Evolutionary conservation across 2,888 invertebrate genomes (phyloP), one percentile per base, ranked within the genome.

Genomic region (Hyles lineata): DNA sequence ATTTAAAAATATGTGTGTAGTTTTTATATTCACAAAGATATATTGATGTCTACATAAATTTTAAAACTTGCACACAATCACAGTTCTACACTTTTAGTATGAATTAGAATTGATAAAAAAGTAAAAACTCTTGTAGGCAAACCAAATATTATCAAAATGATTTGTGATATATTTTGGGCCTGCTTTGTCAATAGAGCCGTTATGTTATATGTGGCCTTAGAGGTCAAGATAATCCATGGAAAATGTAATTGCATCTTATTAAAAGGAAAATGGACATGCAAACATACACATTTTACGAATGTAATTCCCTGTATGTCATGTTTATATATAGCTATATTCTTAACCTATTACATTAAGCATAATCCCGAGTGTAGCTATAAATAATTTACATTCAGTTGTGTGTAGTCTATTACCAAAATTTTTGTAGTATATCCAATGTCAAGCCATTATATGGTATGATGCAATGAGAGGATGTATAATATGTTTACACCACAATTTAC

Each of bases 241-340:
- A 9, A 35, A n/a, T 50, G 23, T 15, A 11, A 43, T 43, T 43
- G 11, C 43, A 43, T 67, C 67, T 50, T 50, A 67, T 67, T 23
- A 23, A 67, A 67, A 67, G 67, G 67, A 67, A 67, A 63, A 63
- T 21, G 15, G n/a, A 15, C 21, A 63, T 43, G 63, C 21, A 21
- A 67, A 23, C 17, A 23, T 67, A 23, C 67, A 67, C 21, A 67
- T 67, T 67, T 50, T 67, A 23, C 50, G 17, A 67, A 67, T 67
- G 23, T 67, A 23, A 67, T 50, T 67, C 67, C 50, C 67, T 50
- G 17, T 43, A 67, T 50, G 43, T 67, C 67, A 67, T 67, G 23
- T 50, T 23, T 67, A 67, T 67, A 50, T 67, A 50, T 67, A 50
- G 23, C 15, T 23, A 17, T 23, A 50, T 43, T 50, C 43, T 50